A percentile compares a stretch with the other conserved stretches of the same genome.
Conservation (phyloP, 2,113 vertebrate species). For the Sterrhoptilus dennistouni region DNA sequence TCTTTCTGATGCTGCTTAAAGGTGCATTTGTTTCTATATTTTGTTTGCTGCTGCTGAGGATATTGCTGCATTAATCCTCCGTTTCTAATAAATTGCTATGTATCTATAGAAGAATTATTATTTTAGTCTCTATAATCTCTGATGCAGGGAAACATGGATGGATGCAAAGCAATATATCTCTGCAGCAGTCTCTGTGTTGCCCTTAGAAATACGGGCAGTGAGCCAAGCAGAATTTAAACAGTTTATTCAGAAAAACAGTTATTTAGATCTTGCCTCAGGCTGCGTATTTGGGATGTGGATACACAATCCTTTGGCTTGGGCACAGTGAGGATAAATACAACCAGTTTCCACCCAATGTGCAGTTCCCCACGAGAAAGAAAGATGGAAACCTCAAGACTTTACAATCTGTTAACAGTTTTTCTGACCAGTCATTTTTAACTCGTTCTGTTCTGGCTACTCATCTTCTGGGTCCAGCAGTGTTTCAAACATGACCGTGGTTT, state of each 20-base stretch:
- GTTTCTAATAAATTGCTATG: neutral
- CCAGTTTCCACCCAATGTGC: neutral
- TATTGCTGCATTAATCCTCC: neutral
- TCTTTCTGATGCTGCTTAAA: neutral
- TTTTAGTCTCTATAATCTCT: neutral
- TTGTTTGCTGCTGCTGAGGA: neutral
- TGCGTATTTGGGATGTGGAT: neutral
- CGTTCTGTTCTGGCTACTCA: neutral
- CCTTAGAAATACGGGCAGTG: neutral
- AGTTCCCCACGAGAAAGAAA: neutral
- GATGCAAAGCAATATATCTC: neutral
- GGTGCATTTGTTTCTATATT: neutral
- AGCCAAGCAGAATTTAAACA: neutral
- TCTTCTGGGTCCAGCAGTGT: neutral
- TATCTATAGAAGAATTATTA: neutral
- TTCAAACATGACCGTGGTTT: rapidly evolving
- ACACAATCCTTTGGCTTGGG: neutral
- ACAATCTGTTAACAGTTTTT: neutral
- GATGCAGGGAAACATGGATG: neutral
- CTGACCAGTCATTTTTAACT: neutral
- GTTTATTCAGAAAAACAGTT: neutral
- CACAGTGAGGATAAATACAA: neutral
- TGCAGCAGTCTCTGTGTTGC: neutral
- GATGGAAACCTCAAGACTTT: neutral
- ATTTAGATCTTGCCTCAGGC: neutral